A percentile compares a stretch with the other conserved stretches of the same genome.
phyloP scores from a whole-genome alignment of 2,113 vertebrate genomes.

The Grallaria varia region DNA sequence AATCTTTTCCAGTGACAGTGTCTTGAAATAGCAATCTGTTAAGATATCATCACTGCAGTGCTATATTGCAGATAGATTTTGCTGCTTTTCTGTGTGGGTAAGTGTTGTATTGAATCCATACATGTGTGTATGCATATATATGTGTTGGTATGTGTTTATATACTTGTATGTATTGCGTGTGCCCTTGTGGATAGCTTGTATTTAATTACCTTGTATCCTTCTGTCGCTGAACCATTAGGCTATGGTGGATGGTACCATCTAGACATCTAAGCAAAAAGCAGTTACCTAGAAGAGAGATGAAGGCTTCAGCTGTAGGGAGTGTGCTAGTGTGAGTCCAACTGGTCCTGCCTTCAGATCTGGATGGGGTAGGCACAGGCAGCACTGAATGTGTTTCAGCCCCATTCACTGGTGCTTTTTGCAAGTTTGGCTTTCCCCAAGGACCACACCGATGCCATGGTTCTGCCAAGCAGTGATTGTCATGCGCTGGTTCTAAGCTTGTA shows the following conservation, averaged over 20 bases:
- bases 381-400: fast-evolving
- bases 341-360: neutral
- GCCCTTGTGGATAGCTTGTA: neutral
- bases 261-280: neutral
- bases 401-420: neutral
- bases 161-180: neutral
- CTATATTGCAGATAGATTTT: neutral
- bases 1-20: neutral
- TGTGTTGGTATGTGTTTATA: neutral
- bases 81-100: neutral
- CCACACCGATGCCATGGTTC: fast-evolving
- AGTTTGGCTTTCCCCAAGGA: neutral
- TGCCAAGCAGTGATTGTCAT: neutral
- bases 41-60: neutral
- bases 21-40: conserved; percentile 9
- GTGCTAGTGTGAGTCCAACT: neutral
- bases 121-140: neutral
- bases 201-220: neutral
- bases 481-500: neutral
- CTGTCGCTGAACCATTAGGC: neutral
- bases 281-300: neutral
- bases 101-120: neutral
- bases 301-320: fast-evolving
- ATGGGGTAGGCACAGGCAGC: fast-evolving
- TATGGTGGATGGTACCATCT: neutral